Evolutionary conservation across 2,888 invertebrate species (phyloP).

Genomic region (Smittia aterrima): DNA sequence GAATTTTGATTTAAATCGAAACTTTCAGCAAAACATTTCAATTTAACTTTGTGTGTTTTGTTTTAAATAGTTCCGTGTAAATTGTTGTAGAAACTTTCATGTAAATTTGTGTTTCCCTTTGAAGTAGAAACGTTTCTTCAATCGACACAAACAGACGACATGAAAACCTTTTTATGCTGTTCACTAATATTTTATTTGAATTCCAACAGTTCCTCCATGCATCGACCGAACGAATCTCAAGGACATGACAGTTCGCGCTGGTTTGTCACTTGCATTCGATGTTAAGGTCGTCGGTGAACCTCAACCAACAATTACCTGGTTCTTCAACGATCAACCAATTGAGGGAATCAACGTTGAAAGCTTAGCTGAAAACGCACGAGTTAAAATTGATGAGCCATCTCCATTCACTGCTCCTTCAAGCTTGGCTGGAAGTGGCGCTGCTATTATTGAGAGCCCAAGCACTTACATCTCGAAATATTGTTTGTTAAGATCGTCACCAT

Average conservation of each 20-base stretch:
- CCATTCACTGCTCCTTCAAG: conserved; percentile 30
- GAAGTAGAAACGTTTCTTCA: conserved; percentile 33
- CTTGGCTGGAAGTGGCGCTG: conserved; percentile 28
- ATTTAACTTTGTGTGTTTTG: conserved; percentile 1
- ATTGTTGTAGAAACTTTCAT: neutral
- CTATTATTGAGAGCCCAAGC: conserved; percentile 37
- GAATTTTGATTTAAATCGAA: neutral
- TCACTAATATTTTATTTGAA: neutral
- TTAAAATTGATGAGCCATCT: conserved; percentile 33
- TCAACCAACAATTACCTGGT: conserved; percentile 88
- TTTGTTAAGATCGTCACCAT: conserved; percentile 31
- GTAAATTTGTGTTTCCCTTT: conserved; percentile 16
- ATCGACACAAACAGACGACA: conserved; percentile 23
- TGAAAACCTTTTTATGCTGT: neutral
- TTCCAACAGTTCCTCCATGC: conserved; percentile 76
- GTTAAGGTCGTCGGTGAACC: conserved; percentile 92
- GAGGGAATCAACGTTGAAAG: conserved; percentile 57
- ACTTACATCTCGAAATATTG: conserved; percentile 32
- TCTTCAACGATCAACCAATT: conserved; percentile 69
- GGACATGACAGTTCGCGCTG: conserved; percentile 80
- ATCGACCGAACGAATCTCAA: conserved; percentile 90
- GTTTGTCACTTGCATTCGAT: conserved; percentile 82
- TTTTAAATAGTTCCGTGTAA: neutral
- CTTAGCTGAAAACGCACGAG: conserved; percentile 21
- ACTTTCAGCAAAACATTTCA: neutral